Percentiles rank a stretch among this genome's conserved stretches.
Conservation (phyloP, 1,140 invertebrate genomes). For the Diorhabda sublineata region DNA sequence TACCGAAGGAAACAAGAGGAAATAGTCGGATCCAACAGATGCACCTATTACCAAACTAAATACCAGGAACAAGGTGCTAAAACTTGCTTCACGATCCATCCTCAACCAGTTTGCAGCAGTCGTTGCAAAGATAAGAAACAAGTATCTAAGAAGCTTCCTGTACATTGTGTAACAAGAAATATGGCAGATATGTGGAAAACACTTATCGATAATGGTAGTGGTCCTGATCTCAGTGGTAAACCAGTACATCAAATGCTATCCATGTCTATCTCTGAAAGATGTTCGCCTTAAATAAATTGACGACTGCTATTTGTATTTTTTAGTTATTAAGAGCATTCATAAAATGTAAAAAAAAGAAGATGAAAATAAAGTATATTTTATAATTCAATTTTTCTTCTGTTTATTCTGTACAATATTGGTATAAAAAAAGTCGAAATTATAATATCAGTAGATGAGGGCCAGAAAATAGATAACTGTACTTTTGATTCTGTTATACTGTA, state of each 20-base stretch:
- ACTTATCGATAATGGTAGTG: constrained; percentile 54
- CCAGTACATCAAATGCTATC: constrained; percentile 22
- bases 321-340: not conserved
- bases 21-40: constrained; percentile 5
- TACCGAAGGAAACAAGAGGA: constrained; percentile 42
- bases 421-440: too few relatives aligned
- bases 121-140: constrained; percentile 41
- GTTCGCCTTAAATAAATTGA: constrained; percentile 8
- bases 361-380: not conserved
- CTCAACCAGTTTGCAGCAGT: constrained; percentile 50
- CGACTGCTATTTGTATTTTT: not conserved
- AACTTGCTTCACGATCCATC: constrained; percentile 54
- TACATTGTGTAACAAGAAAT: constrained; percentile 51
- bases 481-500: too few relatives aligned
- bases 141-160: constrained; percentile 46
- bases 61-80: constrained; percentile 49
- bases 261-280: constrained; percentile 25
- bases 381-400: not conserved
- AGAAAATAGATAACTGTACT: too few relatives aligned
- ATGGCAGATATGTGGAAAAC: constrained; percentile 48
- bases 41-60: constrained; percentile 47
- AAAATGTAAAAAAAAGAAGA: not conserved
- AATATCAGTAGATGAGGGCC: too few relatives aligned
- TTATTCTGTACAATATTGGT: too few relatives aligned
- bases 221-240: constrained; percentile 50